Evolutionary conservation across 1,140 invertebrate species (phyloP).

Genomic region (Habropoda laboriosa): DNA sequence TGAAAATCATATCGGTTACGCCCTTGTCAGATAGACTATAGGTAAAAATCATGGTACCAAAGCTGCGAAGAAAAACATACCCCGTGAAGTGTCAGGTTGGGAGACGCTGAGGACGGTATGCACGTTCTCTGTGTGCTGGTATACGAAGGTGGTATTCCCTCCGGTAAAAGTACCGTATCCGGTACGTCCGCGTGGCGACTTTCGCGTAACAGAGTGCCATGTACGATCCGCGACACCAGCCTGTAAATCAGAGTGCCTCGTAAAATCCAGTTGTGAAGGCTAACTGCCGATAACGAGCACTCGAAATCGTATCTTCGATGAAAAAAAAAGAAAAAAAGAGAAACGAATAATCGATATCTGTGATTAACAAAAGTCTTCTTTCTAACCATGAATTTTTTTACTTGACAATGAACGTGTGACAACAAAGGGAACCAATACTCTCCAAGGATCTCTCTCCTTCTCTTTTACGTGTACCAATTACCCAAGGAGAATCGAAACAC

Average conservation of each 20-base stretch:
- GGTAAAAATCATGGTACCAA: not conserved
- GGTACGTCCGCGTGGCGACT: conserved; percentile 49
- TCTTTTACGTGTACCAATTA: not conserved
- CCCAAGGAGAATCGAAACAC: not conserved
- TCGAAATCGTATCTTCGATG: not conserved
- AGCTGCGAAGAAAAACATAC: no score
- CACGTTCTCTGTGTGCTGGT: conserved; percentile 32
- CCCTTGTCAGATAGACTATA: no score
- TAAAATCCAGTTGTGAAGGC: not conserved
- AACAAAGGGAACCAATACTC: not conserved
- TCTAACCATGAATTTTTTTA: not conserved
- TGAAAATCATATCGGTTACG: no score
- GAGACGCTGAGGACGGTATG: conserved; percentile 28
- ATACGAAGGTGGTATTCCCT: conserved; percentile 41
- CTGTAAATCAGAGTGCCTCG: conserved; percentile 20
- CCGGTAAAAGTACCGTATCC: conserved; percentile 57
- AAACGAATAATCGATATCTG: no score
- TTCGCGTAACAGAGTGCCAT: conserved; percentile 39
- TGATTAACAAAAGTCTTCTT: no score
- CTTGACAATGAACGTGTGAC: no score
- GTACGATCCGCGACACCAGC: conserved; percentile 7
- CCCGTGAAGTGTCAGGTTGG: not conserved
- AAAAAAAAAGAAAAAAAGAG: no score
- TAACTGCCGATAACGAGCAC: not conserved
- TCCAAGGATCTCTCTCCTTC: not conserved